Base-by-base conservation (phyloP, 1,140 invertebrate genomes). In the Zaprionus kolodkinae region DNA sequence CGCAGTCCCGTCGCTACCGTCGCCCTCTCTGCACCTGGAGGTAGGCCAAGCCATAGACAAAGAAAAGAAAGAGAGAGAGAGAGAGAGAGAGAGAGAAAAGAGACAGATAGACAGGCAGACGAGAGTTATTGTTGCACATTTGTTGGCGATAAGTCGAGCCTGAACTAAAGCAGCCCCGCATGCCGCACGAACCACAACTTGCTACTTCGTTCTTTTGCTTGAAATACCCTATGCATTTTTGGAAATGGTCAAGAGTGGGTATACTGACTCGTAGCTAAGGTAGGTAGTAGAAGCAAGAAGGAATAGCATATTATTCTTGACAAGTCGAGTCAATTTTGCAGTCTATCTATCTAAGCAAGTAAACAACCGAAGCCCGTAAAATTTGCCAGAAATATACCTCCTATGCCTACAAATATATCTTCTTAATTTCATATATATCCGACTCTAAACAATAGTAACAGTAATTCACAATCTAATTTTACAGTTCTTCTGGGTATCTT, bases 81-180 rank as follows among this genome's bases (percentile, higher is more conserved):
- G n/a, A 48, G 17, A 17, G n/a, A n/a, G n/a, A n/a, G n/a, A n/a
- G n/a, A n/a, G n/a, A n/a, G n/a, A n/a, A n/a, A n/a, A n/a, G n/a
- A 15, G 50, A 35, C 6, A 25, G 43, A 35, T 21, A 48, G 17
- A 17, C 36, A 10, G 30, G 17, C 15, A 50, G 7, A 50, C 17
- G 43, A 48, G 45, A 76, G 33, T 72, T 76, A 76, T 76, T 72
- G 73, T 72, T 76, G 73, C 73, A 76, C 68, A 76, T 72, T 76
- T 76, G 61, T 66, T 61, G 73, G 68, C 73, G 73, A 76, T 72
- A 76, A 76, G 68, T 56, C 67, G 68, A 50, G 45, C 17, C 55
- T 56, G 68, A 72, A 76, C 59, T 65, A 55, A 45, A 38, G 25
- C 50, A 72, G 30, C 48, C 17, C 13, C 48, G 54, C 36, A 45